These are phyloP conservation scores for Polylopha cassiicola DNA, from an alignment of 2,888 invertebrate genomes.

Conservation along the genomic window DNA sequence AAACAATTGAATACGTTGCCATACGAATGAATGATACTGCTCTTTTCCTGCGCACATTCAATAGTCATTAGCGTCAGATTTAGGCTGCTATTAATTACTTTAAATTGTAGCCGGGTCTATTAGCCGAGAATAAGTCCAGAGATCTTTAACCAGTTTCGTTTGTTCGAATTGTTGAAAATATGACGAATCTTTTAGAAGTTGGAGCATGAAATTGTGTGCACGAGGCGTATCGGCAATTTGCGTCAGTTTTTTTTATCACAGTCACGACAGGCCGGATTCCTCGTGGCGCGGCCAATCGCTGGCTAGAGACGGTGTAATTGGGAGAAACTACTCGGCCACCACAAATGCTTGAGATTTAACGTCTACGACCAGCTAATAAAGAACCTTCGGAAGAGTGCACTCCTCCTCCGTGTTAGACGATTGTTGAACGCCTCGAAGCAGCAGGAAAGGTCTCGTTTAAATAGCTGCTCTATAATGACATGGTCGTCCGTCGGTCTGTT, in stretches of 20 bases:
- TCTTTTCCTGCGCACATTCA: conserved; percentile 44
- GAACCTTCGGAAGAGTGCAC: conserved; percentile 48
- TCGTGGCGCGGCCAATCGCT: conserved; percentile 64
- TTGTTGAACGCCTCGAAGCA: conserved; percentile 29
- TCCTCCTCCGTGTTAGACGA: conserved; percentile 28
- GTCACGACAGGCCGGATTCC: conserved; percentile 75
- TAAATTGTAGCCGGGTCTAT: conserved; percentile 40
- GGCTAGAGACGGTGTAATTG: conserved; percentile 73
- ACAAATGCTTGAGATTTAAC: conserved; percentile 65
- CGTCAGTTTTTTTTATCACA: conserved; percentile 74
- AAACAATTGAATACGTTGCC: conserved; percentile 43
- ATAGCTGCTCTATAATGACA: conserved; percentile 59
- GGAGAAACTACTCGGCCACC: conserved; percentile 71
- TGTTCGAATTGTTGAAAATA: conserved; percentile 49
- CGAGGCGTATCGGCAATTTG: conserved; percentile 76
- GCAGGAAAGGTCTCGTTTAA: conserved; percentile 41
- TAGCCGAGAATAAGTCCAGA: conserved; percentile 26
- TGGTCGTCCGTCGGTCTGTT: conserved; percentile 47
- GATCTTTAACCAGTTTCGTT: conserved; percentile 36
- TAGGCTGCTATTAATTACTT: conserved; percentile 48
- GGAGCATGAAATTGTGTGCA: conserved; percentile 75
- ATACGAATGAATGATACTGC: conserved; percentile 32
- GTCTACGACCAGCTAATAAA: conserved; percentile 44
- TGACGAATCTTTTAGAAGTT: conserved; percentile 68
- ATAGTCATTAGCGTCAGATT: conserved; percentile 51